These are phyloP conservation scores for sheep (Ovis aries) DNA, from an alignment of 2,113 vertebrate species.

Conservation along the genomic window DNA sequence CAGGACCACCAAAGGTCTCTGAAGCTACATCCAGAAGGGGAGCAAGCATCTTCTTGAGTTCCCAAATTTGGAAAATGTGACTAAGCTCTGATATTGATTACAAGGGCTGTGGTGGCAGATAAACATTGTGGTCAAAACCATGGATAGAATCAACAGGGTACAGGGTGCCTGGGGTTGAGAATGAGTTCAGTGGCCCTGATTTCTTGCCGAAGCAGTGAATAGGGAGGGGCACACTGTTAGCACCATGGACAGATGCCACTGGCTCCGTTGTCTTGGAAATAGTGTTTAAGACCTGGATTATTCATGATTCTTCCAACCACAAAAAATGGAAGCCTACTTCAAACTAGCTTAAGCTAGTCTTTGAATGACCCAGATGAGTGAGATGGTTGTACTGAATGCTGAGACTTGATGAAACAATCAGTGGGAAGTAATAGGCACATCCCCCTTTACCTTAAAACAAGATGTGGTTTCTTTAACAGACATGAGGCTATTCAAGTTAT, in stretches of 20 bases:
- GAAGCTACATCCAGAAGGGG: background rate
- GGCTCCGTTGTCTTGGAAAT: background rate
- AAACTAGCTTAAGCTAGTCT: background rate
- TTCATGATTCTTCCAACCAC: background rate
- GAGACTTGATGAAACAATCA: background rate
- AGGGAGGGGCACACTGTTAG: background rate
- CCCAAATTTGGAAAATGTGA: background rate
- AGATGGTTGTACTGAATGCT: background rate
- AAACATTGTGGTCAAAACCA: background rate
- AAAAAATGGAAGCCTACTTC: background rate
- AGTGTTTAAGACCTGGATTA: background rate
- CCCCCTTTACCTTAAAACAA: background rate
- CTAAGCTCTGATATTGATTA: background rate
- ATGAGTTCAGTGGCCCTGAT: background rate
- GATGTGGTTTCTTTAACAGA: background rate
- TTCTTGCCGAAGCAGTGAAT: background rate
- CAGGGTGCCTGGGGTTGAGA: rapidly evolving
- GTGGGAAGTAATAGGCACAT: background rate
- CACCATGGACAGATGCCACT: slow-evolving; percentile 37
- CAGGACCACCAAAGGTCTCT: background rate
- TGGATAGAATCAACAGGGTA: background rate
- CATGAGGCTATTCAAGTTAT: background rate
- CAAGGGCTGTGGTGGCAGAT: background rate
- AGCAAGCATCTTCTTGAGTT: background rate
- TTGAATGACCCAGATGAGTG: background rate